phyloP scores from a whole-genome alignment of 2,888 invertebrate genomes.

The Corbicula japonica region DNA sequence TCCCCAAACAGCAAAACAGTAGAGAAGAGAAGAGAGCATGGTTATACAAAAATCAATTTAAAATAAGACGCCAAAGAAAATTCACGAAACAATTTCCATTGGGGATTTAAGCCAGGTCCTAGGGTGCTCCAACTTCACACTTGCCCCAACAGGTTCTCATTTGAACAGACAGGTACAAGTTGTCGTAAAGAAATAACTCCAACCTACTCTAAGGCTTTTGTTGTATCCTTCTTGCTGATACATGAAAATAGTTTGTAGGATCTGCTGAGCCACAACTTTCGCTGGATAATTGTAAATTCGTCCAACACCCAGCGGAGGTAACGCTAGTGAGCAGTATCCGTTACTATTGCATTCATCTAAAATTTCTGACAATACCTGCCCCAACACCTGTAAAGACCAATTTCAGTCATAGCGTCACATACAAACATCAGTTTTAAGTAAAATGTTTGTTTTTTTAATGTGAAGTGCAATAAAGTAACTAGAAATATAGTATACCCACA shows the following conservation, averaged over 20 bases:
- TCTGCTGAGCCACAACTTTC: conserved; percentile 26
- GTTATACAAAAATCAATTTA: neutral
- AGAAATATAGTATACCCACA: too few species aligned
- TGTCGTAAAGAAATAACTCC: too few species aligned
- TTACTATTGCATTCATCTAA: too few species aligned
- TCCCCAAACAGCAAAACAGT: too few species aligned
- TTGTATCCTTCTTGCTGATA: neutral
- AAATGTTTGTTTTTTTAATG: too few species aligned
- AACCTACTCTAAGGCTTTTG: neutral
- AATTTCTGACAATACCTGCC: conserved; percentile 31
- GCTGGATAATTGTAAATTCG: conserved; percentile 54
- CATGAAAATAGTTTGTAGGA: conserved; percentile 27
- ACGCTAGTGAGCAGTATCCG: conserved; percentile 29
- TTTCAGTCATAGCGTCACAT: too few species aligned
- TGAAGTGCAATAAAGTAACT: too few species aligned
- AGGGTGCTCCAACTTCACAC: too few species aligned
- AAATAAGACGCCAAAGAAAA: neutral
- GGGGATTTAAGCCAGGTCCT: too few species aligned
- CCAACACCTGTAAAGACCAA: conserved; percentile 47
- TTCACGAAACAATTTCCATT: neutral
- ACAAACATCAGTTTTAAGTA: too few species aligned
- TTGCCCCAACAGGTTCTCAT: too few species aligned
- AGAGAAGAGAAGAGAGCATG: too few species aligned
- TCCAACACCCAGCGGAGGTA: conserved; percentile 68
- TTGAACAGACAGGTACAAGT: neutral